Evolutionary conservation across 2,113 vertebrate genomes (phyloP).

Genomic region (Forbesichthys papilliferus): DNA sequence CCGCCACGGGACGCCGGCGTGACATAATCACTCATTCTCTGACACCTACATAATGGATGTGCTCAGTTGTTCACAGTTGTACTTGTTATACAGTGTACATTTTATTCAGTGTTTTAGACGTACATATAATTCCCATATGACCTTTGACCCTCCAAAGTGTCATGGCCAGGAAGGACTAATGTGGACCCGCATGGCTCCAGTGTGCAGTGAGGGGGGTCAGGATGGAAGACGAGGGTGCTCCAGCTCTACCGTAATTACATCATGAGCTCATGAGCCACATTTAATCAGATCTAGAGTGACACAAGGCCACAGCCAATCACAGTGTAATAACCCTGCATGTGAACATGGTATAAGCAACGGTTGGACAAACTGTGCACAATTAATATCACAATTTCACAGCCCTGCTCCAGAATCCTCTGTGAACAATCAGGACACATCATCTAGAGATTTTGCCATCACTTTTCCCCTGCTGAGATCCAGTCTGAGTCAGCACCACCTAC

Average conservation of each 20-base stretch:
- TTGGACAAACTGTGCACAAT: slow-evolving; percentile 33
- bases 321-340: slow-evolving; percentile 32
- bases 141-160: background rate
- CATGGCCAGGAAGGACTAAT: background rate
- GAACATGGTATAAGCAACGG: slow-evolving; percentile 38
- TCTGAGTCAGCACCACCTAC: slow-evolving; percentile 7
- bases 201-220: slow-evolving; percentile 10
- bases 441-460: background rate
- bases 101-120: too few species aligned
- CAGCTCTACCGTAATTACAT: slow-evolving; percentile 46
- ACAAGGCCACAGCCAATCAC: slow-evolving; percentile 49
- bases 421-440: slow-evolving; percentile 27
- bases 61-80: too few species aligned
- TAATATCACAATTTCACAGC: slow-evolving; percentile 39
- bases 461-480: slow-evolving; percentile 29
- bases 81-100: too few species aligned
- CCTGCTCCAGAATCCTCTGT: slow-evolving; percentile 35
- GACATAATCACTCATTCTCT: too few species aligned
- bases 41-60: too few species aligned
- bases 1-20: too few species aligned
- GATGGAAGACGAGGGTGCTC: slow-evolving; percentile 31
- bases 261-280: slow-evolving; percentile 61
- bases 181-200: background rate
- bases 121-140: background rate
- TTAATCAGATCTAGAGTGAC: slow-evolving; percentile 57